Base-by-base conservation (phyloP, 2,888 invertebrate genomes). In the Cheilosia grossa region DNA sequence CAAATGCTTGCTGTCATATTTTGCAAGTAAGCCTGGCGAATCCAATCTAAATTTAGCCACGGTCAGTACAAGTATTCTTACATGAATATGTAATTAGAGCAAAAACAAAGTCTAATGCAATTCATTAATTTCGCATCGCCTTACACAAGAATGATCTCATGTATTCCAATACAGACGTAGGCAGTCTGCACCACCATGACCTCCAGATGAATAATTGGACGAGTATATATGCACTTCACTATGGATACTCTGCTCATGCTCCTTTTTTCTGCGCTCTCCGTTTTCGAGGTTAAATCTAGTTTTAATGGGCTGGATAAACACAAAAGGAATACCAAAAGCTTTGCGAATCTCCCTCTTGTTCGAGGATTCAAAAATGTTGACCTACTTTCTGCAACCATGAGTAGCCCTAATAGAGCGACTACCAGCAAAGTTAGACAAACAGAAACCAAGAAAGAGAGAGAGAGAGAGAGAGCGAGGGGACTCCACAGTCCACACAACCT, bases 91-190 rank as follows among this genome's bases (percentile, higher is more conserved):
- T 13, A 24, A 51, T 24, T 24, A 21, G 24, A 24, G 9, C 2
- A 51, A 21, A 51, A 51, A 51, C 24, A 21, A 42, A 21, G 40
- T 66, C 15, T 19, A 6, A 30, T 17, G 24, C 33, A 70, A 27
- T 27, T 44, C 61, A 53, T 72, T 61, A 72, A 72, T 42, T 53
- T 5, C 64, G 56, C 69, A 78, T 49, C 47, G 49, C 33, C 33
- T 42, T 49, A 54, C 37, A 59, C 51, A 59, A 53, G 66, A 61
- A 58, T 81, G 81, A 81, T 75, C 61, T 81, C 74, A 81, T 81
- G 63, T 53, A 17, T 42, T 49, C 15, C 10, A 21, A 6, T 44
- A 42, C 44, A 73, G 70, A 77, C 37, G 61, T 56, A 63, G 78
- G 61, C 49, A 53, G 78, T 58, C 67, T 78, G 56, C 42, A 42